A percentile compares a stretch with the other conserved stretches of the same genome.
Conservation (phyloP, 1,140 invertebrate genomes). For the Pseudoatta argentina region DNA sequence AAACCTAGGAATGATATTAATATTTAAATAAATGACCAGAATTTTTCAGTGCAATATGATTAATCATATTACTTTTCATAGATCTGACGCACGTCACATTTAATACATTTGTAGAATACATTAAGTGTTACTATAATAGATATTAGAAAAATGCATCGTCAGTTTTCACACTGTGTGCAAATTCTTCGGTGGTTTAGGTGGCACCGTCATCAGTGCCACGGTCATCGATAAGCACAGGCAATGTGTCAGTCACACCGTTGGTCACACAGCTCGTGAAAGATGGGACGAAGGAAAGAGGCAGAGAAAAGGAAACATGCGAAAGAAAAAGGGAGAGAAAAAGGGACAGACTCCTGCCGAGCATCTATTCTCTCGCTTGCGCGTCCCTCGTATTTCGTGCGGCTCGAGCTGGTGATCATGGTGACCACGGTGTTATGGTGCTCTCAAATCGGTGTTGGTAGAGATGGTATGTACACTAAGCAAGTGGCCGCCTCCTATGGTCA, state of each 20-base stretch:
- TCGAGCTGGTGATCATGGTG: conserved; percentile 20
- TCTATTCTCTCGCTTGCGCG: conserved; percentile 21
- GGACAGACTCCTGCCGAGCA: not conserved
- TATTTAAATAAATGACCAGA: not conserved
- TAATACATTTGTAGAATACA: not conserved
- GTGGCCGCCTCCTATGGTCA: conserved; percentile 65
- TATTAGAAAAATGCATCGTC: not conserved
- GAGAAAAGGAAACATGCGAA: not conserved
- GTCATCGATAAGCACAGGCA: conserved; percentile 11
- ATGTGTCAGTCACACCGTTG: conserved; percentile 20
- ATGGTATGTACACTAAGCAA: conserved; percentile 65
- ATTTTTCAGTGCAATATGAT: not conserved
- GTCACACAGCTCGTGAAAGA: conserved; percentile 11
- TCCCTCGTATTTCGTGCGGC: conserved; percentile 30
- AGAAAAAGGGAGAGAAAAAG: not conserved
- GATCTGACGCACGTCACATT: not conserved
- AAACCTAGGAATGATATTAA: too few species aligned
- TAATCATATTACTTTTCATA: not conserved
- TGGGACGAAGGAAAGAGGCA: conserved; percentile 1
- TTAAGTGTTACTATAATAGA: not conserved
- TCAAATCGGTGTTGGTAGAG: conserved; percentile 61
- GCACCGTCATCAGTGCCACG: not conserved
- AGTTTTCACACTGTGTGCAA: not conserved
- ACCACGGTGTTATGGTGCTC: conserved; percentile 39
- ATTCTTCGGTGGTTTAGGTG: not conserved